Evolutionary conservation across 2,888 invertebrate species (phyloP).

Genomic region (Eretmocerus hayati): DNA sequence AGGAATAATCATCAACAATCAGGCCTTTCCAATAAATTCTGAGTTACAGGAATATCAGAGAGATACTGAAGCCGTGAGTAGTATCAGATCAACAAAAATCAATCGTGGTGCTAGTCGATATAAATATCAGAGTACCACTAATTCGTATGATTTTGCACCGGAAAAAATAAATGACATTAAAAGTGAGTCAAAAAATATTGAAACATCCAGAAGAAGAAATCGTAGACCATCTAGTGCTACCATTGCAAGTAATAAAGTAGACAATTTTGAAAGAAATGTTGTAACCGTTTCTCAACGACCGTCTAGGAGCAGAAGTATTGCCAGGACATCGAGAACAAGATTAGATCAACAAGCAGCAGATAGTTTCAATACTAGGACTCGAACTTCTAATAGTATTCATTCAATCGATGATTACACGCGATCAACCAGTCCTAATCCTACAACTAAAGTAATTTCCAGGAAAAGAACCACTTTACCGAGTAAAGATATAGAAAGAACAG

Average conservation of each 20-base stretch:
- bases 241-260: conserved; percentile 1
- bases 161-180: conserved; percentile 1
- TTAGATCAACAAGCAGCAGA: conserved; percentile 17
- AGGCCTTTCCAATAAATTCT: conserved; percentile 17
- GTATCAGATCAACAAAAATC: conserved; percentile 20
- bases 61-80: conserved; percentile 17
- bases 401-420: no score
- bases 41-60: conserved; percentile 18
- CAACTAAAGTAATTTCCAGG: not conserved
- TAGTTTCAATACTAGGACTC: conserved; percentile 9
- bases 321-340: conserved; percentile 10
- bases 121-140: conserved; percentile 6
- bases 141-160: conserved; percentile 5
- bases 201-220: conserved; percentile 10
- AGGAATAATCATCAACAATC: conserved; percentile 13
- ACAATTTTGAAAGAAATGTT: conserved; percentile 2
- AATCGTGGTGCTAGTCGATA: conserved; percentile 26
- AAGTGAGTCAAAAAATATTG: conserved; percentile 4
- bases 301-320: conserved; percentile 2
- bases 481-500: not conserved
- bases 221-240: conserved; percentile 15
- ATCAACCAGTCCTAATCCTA: not conserved
- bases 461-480: no score
- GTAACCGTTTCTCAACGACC: conserved; percentile 5
- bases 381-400: not conserved